Percentiles rank a stretch among this genome's conserved stretches.
phyloP scores from a whole-genome alignment of 2,888 invertebrate genomes.

The Oscheius sp. region DNA sequence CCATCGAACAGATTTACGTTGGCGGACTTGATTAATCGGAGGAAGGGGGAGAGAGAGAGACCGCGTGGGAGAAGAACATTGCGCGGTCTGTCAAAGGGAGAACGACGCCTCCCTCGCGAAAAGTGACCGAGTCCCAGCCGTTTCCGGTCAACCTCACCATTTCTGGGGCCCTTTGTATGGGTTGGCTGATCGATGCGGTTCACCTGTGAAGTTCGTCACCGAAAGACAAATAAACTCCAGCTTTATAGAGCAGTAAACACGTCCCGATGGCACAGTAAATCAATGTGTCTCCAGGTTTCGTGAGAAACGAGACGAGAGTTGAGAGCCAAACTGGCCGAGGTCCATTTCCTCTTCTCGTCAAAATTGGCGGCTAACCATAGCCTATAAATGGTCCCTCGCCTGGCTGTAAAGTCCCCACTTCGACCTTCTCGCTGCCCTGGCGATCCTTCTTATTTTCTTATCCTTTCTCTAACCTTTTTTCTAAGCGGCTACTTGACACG shows the following conservation, averaged over 20 bases:
- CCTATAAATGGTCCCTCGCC: conserved; percentile 27
- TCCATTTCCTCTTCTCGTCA: conserved; percentile 7
- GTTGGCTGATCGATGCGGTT: conserved; percentile 15
- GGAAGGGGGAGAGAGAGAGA: conserved; percentile 1
- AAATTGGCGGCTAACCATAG: conserved; percentile 24
- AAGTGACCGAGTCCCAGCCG: background rate
- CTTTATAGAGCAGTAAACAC: conserved; percentile 27
- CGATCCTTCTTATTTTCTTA: background rate
- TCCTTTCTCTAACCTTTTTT: background rate
- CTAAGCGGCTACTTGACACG: no score
- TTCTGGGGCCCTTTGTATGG: background rate
- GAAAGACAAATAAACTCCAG: conserved; percentile 27
- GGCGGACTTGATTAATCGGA: background rate
- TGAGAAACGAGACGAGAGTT: background rate
- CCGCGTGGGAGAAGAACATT: no score
- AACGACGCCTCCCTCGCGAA: no score
- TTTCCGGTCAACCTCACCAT: background rate
- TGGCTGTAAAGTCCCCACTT: conserved; percentile 28
- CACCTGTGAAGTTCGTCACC: conserved; percentile 30
- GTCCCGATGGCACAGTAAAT: conserved; percentile 26
- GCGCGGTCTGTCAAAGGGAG: no score
- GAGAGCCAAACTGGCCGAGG: background rate
- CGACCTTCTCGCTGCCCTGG: conserved; percentile 5
- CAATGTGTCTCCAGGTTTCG: background rate
- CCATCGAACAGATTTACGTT: conserved; percentile 2